Percentiles rank a stretch among this genome's conserved stretches.
These are phyloP conservation scores for Zophobas atratus DNA, from an alignment of 1,140 invertebrate species.

Conservation along the genomic window DNA sequence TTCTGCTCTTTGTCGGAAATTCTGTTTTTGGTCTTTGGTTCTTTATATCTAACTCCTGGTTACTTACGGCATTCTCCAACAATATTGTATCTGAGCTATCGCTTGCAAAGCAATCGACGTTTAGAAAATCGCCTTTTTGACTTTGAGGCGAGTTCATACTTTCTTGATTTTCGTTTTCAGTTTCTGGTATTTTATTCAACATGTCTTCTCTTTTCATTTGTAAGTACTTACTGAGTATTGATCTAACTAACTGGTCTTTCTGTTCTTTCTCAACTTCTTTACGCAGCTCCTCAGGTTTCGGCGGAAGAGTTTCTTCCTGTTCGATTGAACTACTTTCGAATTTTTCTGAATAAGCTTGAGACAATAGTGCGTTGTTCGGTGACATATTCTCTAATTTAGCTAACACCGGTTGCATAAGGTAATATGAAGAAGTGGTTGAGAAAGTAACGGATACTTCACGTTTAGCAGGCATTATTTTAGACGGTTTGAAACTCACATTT, in stretches of 20 bases:
- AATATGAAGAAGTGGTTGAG: conserved; percentile 2
- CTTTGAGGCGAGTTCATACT: neutral
- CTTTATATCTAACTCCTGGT: neutral
- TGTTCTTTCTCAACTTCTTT: neutral
- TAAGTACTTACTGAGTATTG: conserved; percentile 23
- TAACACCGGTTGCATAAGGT: neutral
- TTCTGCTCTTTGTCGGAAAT: conserved; percentile 19
- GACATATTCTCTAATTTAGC: neutral
- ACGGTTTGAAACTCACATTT: neutral
- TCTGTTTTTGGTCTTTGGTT: conserved; percentile 5
- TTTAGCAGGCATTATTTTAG: conserved; percentile 13
- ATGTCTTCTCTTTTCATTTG: conserved; percentile 3
- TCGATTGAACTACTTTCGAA: neutral
- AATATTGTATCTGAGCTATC: conserved; percentile 7
- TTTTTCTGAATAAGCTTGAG: conserved; percentile 11
- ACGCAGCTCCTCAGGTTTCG: neutral
- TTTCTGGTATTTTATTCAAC: conserved; percentile 7
- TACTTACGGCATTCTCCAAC: neutral
- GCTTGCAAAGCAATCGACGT: conserved; percentile 2
- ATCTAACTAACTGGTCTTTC: conserved; percentile 14
- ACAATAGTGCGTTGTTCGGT: conserved; percentile 1
- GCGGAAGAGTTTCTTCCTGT: neutral
- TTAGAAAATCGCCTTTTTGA: neutral
- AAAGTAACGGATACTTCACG: conserved; percentile 17
- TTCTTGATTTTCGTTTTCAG: neutral